phyloP scores from a whole-genome alignment of 2,113 vertebrate genomes.

The Anthoscopus minutus region DNA sequence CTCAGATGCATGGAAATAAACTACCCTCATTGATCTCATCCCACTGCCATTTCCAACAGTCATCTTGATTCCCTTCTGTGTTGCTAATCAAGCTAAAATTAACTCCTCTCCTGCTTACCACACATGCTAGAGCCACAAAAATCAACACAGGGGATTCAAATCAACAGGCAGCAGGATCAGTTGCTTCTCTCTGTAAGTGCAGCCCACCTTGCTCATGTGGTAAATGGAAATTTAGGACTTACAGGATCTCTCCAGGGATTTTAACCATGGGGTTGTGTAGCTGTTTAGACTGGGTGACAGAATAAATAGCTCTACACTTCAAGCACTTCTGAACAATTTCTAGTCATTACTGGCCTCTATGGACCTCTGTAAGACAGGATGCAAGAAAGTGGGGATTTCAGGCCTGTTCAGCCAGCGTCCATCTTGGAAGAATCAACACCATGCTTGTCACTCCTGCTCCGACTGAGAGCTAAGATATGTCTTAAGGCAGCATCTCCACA shows the following conservation, averaged over 20 bases:
- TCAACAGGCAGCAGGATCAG: neutral
- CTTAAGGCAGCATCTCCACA: neutral
- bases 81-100: conserved; percentile 52
- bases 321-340: neutral
- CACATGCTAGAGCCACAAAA: neutral
- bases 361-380: neutral
- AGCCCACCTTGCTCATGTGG: neutral
- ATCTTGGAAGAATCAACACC: neutral
- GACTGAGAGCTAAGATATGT: neutral
- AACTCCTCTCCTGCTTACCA: conserved; percentile 4
- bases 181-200: neutral
- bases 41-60: conserved; percentile 22
- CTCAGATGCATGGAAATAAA: conserved; percentile 41
- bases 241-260: neutral
- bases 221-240: neutral
- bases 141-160: neutral
- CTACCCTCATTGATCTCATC: conserved; percentile 35
- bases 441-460: neutral
- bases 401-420: neutral
- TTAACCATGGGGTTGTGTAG: neutral
- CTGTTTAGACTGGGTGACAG: neutral
- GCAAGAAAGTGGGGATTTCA: neutral
- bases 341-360: neutral
- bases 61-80: conserved; percentile 33
- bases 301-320: neutral